A percentile compares a stretch with the other conserved stretches of the same genome.
Conservation (phyloP, 1,140 invertebrate species). For the Spodoptera litura region DNA sequence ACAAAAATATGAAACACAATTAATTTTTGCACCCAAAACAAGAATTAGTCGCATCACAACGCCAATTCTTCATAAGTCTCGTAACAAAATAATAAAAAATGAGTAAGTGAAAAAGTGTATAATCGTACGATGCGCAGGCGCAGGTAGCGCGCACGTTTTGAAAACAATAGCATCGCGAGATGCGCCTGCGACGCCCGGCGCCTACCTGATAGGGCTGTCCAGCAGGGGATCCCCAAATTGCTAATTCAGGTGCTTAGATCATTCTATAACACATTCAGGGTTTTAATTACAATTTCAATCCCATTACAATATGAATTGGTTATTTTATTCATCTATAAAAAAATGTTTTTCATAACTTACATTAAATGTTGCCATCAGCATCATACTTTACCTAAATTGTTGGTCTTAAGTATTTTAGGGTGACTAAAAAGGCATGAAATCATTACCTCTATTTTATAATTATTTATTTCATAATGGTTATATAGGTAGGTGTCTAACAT, state of each 20-base stretch:
- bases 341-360: no score
- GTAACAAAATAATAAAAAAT: constrained; percentile 1
- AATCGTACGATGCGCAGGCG: constrained; percentile 47
- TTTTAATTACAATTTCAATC: no score
- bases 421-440: no score
- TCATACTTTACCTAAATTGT: no score
- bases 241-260: not conserved
- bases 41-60: constrained; percentile 23
- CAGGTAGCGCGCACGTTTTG: constrained; percentile 48
- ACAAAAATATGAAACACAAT: not conserved
- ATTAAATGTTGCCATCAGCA: no score
- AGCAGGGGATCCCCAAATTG: not conserved
- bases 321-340: no score
- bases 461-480: no score
- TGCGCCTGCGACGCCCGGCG: constrained; percentile 45
- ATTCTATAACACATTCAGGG: not conserved
- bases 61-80: constrained; percentile 41
- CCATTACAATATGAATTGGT: no score
- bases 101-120: constrained; percentile 28
- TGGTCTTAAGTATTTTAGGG: no score
- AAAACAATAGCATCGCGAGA: constrained; percentile 42
- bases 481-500: no score
- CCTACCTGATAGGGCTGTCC: constrained; percentile 37
- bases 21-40: constrained; percentile 18
- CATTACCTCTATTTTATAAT: no score